Base-by-base conservation (phyloP, 2,797 vertebrate genomes). In the Ceryle rudis region DNA sequence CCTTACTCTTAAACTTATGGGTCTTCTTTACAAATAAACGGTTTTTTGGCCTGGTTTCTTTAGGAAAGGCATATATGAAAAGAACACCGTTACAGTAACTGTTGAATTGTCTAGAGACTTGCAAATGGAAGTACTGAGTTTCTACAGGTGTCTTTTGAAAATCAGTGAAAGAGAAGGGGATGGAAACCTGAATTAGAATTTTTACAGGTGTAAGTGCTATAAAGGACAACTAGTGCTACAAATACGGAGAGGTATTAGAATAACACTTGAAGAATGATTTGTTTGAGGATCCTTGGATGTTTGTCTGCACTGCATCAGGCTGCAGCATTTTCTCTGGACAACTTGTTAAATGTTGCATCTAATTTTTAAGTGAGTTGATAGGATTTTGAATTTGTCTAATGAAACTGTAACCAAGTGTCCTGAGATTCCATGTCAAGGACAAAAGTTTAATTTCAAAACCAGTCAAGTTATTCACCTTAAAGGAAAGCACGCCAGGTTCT, bases 381-480 rank as follows among this genome's bases (percentile, higher is more conserved):
- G 31, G 33, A 28, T 52, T 62, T 28, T 42, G n/a, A 79, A 16
- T 66, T 75, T 67, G 26, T 67, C 44, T 46, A 28, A 12, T 33
- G 39, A 87, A 86, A 85, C 37, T 65, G 20, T 70, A 79, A 65
- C 29, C 16, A 61, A 73, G 20, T 44, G 47, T 11, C 51, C 81
- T 75, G 23, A 81, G 37, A 57, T 90, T 95, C 31, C n/a, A 16
- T 58, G 47, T 46, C 39, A 81, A 79, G 25, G 37, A 41, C 49
- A 67, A 21, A 93, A 51, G 54, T 72, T 91, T 66, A 11, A 69
- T 88, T 96, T 78, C 57, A 83, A 72, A 95, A 86, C 16, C n/a
- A 74, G 54, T 60, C 3, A 28, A 52, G 14, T 67, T 91, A 22
- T 1, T 85, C 25, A n/a, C 9, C 41, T 46, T 70, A 41, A 85